phyloP scores from a whole-genome alignment of 2,113 vertebrate species.

The Anguilla rostrata region DNA sequence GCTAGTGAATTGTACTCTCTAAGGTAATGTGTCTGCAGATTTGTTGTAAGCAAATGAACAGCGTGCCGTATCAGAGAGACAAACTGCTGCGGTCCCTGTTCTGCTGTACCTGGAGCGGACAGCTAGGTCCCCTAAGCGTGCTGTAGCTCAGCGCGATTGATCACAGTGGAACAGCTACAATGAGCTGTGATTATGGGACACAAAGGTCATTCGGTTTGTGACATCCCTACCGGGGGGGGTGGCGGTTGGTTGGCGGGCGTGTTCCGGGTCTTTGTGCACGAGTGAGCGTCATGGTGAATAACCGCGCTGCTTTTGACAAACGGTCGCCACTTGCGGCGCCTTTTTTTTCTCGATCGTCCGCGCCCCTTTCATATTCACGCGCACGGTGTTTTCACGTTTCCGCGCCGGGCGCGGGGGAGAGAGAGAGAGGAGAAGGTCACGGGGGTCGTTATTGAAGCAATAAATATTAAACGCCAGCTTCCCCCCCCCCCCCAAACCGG shows the following conservation, averaged over 20 bases:
- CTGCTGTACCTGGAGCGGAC: too few species aligned
- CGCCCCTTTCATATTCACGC: neutral
- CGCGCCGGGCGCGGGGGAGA: neutral
- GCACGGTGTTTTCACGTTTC: neutral
- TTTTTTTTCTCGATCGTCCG: neutral
- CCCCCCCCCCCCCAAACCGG: neutral
- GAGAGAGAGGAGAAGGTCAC: neutral
- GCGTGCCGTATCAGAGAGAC: neutral
- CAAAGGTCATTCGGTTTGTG: neutral
- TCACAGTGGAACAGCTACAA: neutral
- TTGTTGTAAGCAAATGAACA: neutral
- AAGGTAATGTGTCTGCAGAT: neutral
- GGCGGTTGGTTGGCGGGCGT: too few species aligned
- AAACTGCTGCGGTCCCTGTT: neutral
- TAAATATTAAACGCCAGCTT: conserved; percentile 2
- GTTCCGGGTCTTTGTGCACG: neutral
- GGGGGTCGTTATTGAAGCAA: conserved; percentile 5
- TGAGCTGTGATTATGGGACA: neutral
- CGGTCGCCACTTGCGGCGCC: neutral
- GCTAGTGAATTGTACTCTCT: neutral
- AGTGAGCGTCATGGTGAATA: neutral
- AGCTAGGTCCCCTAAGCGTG: neutral
- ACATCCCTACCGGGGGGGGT: neutral
- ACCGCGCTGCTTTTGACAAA: neutral
- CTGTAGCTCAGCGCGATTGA: neutral